Evolutionary conservation across 2,797 vertebrate species (phyloP).

Genomic region (Sus cebifrons): DNA sequence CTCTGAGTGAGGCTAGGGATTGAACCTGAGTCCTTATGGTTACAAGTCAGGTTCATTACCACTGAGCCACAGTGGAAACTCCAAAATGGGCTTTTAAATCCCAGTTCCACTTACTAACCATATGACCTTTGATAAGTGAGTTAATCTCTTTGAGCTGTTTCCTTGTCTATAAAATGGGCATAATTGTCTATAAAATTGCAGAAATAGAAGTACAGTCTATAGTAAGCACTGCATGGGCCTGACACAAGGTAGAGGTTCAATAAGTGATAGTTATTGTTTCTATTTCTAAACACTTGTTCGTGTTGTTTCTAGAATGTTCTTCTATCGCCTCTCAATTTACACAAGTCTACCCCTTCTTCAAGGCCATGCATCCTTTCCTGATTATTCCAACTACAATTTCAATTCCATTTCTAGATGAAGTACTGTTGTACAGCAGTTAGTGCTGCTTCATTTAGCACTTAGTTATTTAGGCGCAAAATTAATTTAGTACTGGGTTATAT

Average conservation of each 20-base stretch:
- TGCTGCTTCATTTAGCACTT: neutral
- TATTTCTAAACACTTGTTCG: conserved; percentile 54
- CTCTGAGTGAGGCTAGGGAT: too few species aligned
- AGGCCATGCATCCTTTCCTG: neutral
- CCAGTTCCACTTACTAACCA: neutral
- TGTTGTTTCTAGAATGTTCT: conserved; percentile 53
- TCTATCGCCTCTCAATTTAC: neutral
- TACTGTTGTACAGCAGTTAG: neutral
- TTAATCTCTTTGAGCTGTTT: conserved; percentile 14
- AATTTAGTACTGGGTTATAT: neutral
- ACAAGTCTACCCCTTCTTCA: neutral
- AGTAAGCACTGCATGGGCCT: neutral
- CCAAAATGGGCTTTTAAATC: neutral
- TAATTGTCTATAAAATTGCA: neutral
- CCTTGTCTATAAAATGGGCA: conserved; percentile 39
- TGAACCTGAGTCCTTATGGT: too few species aligned
- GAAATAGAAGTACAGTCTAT: conserved; percentile 2
- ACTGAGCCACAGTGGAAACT: too few species aligned
- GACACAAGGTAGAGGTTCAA: neutral
- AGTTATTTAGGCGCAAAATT: conserved; percentile 54
- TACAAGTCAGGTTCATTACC: too few species aligned
- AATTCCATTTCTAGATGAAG: neutral
- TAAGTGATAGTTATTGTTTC: conserved; percentile 23
- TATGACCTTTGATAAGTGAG: neutral
- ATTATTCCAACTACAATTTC: conserved; percentile 8